A percentile compares a stretch with the other conserved stretches of the same genome.
phyloP scores from a whole-genome alignment of 2,113 vertebrate genomes.

The Suricata suricatta region DNA sequence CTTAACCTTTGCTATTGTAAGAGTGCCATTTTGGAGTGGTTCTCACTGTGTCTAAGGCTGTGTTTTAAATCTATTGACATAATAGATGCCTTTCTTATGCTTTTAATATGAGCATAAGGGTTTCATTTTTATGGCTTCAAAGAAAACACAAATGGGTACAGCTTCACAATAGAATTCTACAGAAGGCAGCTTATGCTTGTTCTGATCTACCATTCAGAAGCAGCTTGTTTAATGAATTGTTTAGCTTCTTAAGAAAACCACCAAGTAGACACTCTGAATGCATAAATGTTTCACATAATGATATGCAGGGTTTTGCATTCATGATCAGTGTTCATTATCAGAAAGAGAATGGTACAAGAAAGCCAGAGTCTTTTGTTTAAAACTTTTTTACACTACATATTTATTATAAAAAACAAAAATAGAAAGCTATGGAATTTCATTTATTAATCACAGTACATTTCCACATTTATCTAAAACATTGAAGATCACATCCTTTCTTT shows the following conservation, averaged over 20 bases:
- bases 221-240: constrained; percentile 74
- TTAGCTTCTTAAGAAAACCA: constrained; percentile 66
- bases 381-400: constrained; percentile 29
- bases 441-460: neutral
- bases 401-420: constrained; percentile 53
- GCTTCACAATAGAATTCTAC: constrained; percentile 49
- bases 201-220: constrained; percentile 61
- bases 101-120: constrained; percentile 72
- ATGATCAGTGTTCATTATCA: constrained; percentile 17
- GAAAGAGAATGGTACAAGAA: constrained; percentile 46
- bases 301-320: constrained; percentile 59
- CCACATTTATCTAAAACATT: constrained; percentile 10
- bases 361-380: constrained; percentile 33
- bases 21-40: constrained; percentile 62
- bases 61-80: constrained; percentile 70
- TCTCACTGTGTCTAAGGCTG: constrained; percentile 62
- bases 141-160: constrained; percentile 68
- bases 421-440: neutral
- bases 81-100: constrained; percentile 72
- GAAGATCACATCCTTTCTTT: neutral
- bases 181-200: constrained; percentile 65
- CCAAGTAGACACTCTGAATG: constrained; percentile 66
- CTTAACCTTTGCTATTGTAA: constrained; percentile 75
- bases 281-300: constrained; percentile 56
- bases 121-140: constrained; percentile 74